Conservation (phyloP, 1,140 invertebrate genomes). For the Ips nitidus region DNA sequence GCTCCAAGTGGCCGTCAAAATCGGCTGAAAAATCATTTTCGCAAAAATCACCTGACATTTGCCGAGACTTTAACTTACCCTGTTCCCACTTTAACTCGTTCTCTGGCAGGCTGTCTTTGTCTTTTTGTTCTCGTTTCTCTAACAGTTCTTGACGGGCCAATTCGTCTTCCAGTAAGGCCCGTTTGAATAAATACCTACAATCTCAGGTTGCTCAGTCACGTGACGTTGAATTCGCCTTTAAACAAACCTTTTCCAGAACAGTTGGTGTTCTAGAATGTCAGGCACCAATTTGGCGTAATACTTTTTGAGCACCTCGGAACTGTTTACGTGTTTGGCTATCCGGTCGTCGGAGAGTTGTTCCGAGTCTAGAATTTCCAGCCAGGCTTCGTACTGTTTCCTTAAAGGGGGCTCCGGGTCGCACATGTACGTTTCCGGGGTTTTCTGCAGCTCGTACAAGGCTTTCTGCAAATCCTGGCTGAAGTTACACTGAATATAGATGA, state of each 20-base stretch:
- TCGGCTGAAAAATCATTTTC: conserved; percentile 55
- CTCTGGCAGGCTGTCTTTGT: conserved; percentile 34
- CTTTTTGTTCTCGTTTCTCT: conserved; percentile 48
- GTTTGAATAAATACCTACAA: conserved; percentile 60
- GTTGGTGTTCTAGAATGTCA: conserved; percentile 55
- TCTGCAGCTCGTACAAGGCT: conserved; percentile 52
- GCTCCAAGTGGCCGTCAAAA: conserved; percentile 59
- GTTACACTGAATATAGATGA: not conserved
- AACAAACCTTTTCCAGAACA: conserved; percentile 57
- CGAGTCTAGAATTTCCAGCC: conserved; percentile 54
- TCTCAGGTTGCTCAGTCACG: not conserved
- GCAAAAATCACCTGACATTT: not conserved
- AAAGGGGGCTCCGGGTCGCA: conserved; percentile 51
- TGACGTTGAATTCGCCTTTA: conserved; percentile 35
- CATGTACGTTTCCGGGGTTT: conserved; percentile 53
- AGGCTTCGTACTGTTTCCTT: conserved; percentile 53
- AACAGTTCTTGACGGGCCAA: conserved; percentile 54
- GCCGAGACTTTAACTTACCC: conserved; percentile 42
- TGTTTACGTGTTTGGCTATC: conserved; percentile 53
- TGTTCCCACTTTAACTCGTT: conserved; percentile 50
- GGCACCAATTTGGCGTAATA: conserved; percentile 60
- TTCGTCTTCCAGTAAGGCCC: conserved; percentile 61
- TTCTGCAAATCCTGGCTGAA: conserved; percentile 38
- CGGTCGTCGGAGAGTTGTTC: conserved; percentile 53
- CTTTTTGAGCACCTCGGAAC: conserved; percentile 54